Evolutionary conservation across 2,797 vertebrate genomes (phyloP).

Genomic region (Vespertilio murinus): DNA sequence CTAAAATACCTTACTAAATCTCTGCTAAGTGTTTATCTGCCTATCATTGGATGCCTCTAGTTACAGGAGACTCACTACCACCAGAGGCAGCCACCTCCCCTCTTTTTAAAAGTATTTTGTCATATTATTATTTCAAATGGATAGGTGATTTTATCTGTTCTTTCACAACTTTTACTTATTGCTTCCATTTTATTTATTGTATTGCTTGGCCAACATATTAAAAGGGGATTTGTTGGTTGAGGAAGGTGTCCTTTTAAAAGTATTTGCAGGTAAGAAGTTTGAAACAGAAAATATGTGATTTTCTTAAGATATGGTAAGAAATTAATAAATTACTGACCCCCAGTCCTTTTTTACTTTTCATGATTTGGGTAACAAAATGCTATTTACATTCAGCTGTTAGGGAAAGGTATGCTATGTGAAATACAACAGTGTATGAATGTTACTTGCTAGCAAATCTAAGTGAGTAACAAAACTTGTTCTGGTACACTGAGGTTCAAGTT

Average conservation of each 20-base stretch:
- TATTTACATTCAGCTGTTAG: neutral
- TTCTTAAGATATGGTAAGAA: neutral
- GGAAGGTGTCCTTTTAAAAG: no score
- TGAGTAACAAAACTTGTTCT: conserved; percentile 32
- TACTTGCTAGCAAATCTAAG: conserved; percentile 8
- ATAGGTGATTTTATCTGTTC: neutral
- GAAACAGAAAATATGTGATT: no score
- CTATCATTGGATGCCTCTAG: neutral
- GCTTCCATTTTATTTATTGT: no score
- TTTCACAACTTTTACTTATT: neutral
- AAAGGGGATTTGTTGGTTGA: no score
- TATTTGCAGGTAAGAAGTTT: no score
- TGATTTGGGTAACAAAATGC: conserved; percentile 33
- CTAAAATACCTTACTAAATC: neutral
- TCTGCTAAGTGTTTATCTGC: neutral
- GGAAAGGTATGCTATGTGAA: neutral
- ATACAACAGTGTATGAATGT: neutral
- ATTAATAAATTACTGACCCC: neutral
- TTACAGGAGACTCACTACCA: neutral
- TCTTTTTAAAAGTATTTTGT: neutral
- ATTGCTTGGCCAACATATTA: no score
- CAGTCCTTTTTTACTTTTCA: neutral
- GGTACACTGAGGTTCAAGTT: neutral
- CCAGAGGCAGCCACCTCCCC: neutral
- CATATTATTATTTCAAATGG: conserved; percentile 1